Evolutionary conservation across 2,888 invertebrate species (phyloP).

Genomic region (Ormyrus nitidulus): DNA sequence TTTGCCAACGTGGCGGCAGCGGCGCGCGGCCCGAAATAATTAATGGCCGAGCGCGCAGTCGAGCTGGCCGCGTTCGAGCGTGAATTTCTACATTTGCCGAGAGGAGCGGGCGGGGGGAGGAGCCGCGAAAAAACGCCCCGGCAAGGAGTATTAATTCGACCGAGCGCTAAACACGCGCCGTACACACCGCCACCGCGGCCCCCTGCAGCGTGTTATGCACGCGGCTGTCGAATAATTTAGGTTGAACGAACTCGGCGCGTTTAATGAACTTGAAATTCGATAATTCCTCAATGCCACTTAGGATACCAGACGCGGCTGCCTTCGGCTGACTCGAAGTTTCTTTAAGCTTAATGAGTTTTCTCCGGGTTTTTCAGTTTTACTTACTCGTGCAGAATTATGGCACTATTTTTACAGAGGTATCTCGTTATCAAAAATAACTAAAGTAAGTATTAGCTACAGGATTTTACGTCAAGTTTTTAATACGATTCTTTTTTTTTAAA

Average conservation of each 20-base stretch:
- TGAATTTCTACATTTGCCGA: conserved; percentile 42
- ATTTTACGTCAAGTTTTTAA: too few species aligned
- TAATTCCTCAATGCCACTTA: too few species aligned
- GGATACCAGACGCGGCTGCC: too few species aligned
- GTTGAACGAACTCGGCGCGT: background rate
- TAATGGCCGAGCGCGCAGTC: conserved; percentile 21
- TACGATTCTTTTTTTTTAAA: too few species aligned
- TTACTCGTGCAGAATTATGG: too few species aligned
- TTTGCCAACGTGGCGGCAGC: conserved; percentile 18
- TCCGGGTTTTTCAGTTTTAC: too few species aligned
- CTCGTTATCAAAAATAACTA: too few species aligned
- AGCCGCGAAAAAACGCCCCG: background rate
- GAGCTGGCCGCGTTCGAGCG: conserved; percentile 33
- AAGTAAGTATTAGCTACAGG: too few species aligned
- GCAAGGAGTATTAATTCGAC: conserved; percentile 34
- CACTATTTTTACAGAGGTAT: too few species aligned
- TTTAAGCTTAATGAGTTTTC: too few species aligned
- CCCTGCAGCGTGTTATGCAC: background rate
- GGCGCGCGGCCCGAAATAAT: conserved; percentile 33
- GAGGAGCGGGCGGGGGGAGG: background rate
- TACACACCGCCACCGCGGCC: too few species aligned
- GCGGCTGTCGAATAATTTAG: conserved; percentile 23
- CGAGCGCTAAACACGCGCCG: conserved; percentile 22
- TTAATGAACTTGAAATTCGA: conserved; percentile 25
- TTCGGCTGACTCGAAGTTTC: too few species aligned